Percentiles rank a stretch among this genome's conserved stretches.
These are phyloP conservation scores for Hirtodrosophila histrioides DNA, from an alignment of 2,888 invertebrate species.

Conservation along the genomic window DNA sequence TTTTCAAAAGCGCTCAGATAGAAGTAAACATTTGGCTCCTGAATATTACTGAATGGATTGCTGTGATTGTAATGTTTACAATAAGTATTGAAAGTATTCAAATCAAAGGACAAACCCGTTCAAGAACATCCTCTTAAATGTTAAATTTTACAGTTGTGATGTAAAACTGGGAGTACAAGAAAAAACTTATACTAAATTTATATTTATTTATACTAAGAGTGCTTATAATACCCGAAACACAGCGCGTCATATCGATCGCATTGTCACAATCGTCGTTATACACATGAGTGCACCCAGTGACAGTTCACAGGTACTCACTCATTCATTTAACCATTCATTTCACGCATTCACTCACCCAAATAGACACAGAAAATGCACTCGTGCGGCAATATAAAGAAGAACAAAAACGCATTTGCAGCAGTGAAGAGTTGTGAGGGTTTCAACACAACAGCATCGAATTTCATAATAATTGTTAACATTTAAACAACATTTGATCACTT, in stretches of 20 bases:
- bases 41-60: too few species aligned
- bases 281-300: slow-evolving; percentile 60
- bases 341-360: slow-evolving; percentile 21
- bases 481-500: slow-evolving; percentile 31
- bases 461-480: slow-evolving; percentile 45
- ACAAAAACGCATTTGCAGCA: slow-evolving; percentile 18
- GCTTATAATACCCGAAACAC: neutral
- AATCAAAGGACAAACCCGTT: too few species aligned
- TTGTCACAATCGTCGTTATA: slow-evolving; percentile 44
- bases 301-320: slow-evolving; percentile 28
- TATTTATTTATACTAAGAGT: neutral
- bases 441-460: slow-evolving; percentile 36
- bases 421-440: slow-evolving; percentile 35
- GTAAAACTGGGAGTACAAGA: too few species aligned
- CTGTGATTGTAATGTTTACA: too few species aligned
- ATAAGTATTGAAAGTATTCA: too few species aligned
- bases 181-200: too few species aligned
- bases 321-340: slow-evolving; percentile 17
- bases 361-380: slow-evolving; percentile 47
- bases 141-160: too few species aligned
- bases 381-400: slow-evolving; percentile 44
- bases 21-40: too few species aligned
- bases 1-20: too few species aligned
- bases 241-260: slow-evolving; percentile 11
- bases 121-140: too few species aligned